Evolutionary conservation across 2,888 invertebrate species (phyloP), one percentile per base, ranked within the genome.

Genomic region (Eulithis testata): DNA sequence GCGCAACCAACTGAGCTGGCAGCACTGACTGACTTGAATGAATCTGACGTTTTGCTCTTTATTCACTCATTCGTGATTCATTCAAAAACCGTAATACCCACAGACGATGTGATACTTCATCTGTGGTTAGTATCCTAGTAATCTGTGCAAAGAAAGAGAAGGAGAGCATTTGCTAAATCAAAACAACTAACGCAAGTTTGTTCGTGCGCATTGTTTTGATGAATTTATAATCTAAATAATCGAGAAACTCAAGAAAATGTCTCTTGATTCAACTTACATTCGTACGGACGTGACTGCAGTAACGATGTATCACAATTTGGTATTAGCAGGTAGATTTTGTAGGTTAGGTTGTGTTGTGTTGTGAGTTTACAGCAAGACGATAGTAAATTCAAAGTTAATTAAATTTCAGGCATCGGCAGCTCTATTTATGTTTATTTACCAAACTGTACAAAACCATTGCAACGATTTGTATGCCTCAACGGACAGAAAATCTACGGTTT

Each of bases 401-500:
- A 11, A 21, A 27, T 86, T 88, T 59, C 77, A 95, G 95, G 94
- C n/a, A 90, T 94, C 71, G 95, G 95, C 11, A 93, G 93, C 68
- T 85, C 76, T 60, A 51, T 92, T 3, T 77, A 86, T 71, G 60
- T 94, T 52, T 94, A 85, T 70, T 70, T 78, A 11, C 85, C 76
- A 51, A 55, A 64, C 6, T 71, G 78, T 27, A 68, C 68, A 0
- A 76, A 77, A 50, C 71, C 83, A 12, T 51, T 85, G 21, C 74
- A 81, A 53, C 81, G 75, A 71, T 60, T 86, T 37, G 50, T 70
- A 11, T 80, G 79, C 36, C 79, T 93, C 58, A 75, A 89, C 8
- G 94, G 94, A 0, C 94, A 95, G 75, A 94, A 94, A 84, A 93
- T 95, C 68, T 94, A 95, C 82, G 94, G 95, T 45, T 91, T 95